Percentiles rank a stretch among this genome's conserved stretches.
Conservation (phyloP, 2,797 vertebrate genomes). For the Leptatherina wallacei region DNA sequence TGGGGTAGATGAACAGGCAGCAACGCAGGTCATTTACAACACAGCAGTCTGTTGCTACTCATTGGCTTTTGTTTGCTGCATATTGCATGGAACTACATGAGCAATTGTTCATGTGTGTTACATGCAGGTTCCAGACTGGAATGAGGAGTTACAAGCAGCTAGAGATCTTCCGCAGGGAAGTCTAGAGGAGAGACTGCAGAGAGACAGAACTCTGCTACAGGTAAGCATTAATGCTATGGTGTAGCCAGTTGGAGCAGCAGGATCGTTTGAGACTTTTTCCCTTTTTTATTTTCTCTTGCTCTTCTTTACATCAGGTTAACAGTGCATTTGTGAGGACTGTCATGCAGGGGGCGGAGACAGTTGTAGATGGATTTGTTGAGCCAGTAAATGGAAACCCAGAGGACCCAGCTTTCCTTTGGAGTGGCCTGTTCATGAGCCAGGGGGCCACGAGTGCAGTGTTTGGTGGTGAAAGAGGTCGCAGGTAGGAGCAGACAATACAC, state of each 20-base stretch:
- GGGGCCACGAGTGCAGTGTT: slow-evolving; percentile 69
- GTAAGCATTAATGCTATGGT: slow-evolving; percentile 54
- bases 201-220: slow-evolving; percentile 82
- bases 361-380: slow-evolving; percentile 83
- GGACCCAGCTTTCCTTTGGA: slow-evolving; percentile 84
- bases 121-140: slow-evolving; percentile 84
- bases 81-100: neutral
- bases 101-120: slow-evolving; percentile 13
- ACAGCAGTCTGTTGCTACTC: neutral
- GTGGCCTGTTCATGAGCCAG: slow-evolving; percentile 83
- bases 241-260: neutral
- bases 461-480: slow-evolving; percentile 81
- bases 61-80: slow-evolving; percentile 1
- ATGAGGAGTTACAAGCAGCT: slow-evolving; percentile 85
- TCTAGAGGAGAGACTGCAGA: slow-evolving; percentile 82
- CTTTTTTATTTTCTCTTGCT: slow-evolving; percentile 3
- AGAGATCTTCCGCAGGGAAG: slow-evolving; percentile 80
- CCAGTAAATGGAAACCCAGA: slow-evolving; percentile 80
- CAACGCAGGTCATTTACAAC: slow-evolving; percentile 72
- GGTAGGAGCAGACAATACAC: slow-evolving; percentile 54
- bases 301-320: slow-evolving; percentile 78
- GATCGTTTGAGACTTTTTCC: neutral
- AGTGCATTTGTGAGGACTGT: slow-evolving; percentile 83
- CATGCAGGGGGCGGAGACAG: slow-evolving; percentile 78
- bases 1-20: slow-evolving; percentile 79